Base-by-base conservation (phyloP, 2,113 vertebrate genomes). In the Lipophrys pholis region DNA sequence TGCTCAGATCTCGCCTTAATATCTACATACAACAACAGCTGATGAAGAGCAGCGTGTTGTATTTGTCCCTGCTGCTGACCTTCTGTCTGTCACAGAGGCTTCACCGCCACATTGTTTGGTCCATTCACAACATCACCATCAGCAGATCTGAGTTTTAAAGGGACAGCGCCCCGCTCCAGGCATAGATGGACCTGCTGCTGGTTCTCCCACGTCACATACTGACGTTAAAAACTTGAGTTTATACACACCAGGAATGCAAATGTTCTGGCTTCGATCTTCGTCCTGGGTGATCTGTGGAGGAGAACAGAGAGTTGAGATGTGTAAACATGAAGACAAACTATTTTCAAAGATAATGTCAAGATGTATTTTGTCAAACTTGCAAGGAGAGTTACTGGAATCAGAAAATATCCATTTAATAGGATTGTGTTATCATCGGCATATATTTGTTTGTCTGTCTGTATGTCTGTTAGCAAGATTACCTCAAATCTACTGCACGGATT, bases 211-310 rank as follows among this genome's bases (percentile, higher is more conserved):
- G 14, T 45, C 45, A 11, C 8, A 7, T 21, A 7, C 40, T 30
- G 17, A 10, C 8, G 52, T 6, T n/a, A n/a, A n/a, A 17, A 49
- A n/a, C 7, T 6, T 43, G 6, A 16, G 21, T 0, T 39, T 0
- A 6, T 38, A 86, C 94, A 86, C 94, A 98, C 97, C 96, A 95
- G 76, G 92, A 93, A 75, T 91, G 93, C 45, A 92, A 93, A 77
- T 88, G 93, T 46, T 96, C 95, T 81, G 95, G 87, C 81, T 97
- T 97, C 90, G 93, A 94, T 90, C 95, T 94, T 85, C 95, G 94
- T 80, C 21, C 21, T 2, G 93, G 93, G 79, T 87, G 90, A 93
- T 95, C 97, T 98, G 92, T 21, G 76, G 90, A 92, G 73, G 52
- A 42, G 69, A 81, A 63, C 40, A 78, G 35, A 80, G n/a, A n/a